These are phyloP conservation scores for Trissolcus brochymenae DNA, from an alignment of 2,888 invertebrate species.

Conservation along the genomic window DNA sequence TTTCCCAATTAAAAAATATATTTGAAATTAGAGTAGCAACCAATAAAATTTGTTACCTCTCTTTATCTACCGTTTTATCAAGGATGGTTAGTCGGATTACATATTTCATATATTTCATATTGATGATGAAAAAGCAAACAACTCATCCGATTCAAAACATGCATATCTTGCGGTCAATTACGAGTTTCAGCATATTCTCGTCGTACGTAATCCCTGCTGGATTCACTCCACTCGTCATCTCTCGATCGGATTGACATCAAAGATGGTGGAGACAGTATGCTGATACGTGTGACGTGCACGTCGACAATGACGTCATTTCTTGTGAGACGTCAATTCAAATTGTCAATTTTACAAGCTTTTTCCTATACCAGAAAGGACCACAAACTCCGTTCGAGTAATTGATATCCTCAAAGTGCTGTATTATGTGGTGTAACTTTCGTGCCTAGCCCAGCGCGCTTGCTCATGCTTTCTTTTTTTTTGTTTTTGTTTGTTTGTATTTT, in stretches of 20 bases:
- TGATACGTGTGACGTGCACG: constrained; percentile 16
- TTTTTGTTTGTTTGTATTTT: too few relatives aligned
- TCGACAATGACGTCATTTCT: constrained; percentile 2
- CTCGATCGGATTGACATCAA: constrained; percentile 15
- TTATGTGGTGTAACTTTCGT: constrained; percentile 20
- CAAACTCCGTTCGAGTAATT: constrained; percentile 32
- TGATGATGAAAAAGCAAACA: not conserved
- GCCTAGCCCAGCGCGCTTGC: not conserved
- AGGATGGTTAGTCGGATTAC: too few relatives aligned
- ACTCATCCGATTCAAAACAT: not conserved
- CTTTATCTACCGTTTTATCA: not conserved
- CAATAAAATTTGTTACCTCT: not conserved
- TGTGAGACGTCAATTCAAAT: constrained; percentile 17
- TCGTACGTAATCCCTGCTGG: constrained; percentile 18
- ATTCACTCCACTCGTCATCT: constrained; percentile 9
- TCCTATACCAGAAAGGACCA: constrained; percentile 2
- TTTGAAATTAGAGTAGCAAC: too few relatives aligned
- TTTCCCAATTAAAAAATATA: too few relatives aligned
- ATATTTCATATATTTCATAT: not conserved
- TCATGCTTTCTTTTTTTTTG: not conserved
- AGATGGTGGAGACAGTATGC: constrained; percentile 23
- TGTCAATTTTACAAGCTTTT: constrained; percentile 13
- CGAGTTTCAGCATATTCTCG: constrained; percentile 8
- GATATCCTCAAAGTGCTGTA: constrained; percentile 45
- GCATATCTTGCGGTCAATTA: constrained; percentile 21